Percentiles rank a stretch among this genome's conserved stretches.
Evolutionary conservation across 2,797 vertebrate species (phyloP).

Genomic region (Sus cebifrons): DNA sequence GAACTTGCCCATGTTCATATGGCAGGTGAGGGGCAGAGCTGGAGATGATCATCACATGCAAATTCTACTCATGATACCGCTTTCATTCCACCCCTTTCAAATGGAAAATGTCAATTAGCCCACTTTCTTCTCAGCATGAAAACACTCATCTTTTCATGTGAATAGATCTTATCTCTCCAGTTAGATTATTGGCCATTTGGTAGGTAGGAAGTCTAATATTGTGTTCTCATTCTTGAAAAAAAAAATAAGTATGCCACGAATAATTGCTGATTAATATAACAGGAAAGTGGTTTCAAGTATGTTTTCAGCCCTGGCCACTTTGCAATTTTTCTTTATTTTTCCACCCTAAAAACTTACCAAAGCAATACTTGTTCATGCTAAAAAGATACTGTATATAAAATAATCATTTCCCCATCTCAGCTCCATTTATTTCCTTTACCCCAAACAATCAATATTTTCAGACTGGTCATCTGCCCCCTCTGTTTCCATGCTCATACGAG

Average conservation of each 20-base stretch:
- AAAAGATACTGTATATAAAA: background rate
- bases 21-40: background rate
- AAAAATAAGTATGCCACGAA: background rate
- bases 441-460: background rate
- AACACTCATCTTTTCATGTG: background rate
- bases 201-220: background rate
- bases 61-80: background rate
- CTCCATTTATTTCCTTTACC: background rate
- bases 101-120: background rate
- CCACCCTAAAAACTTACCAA: background rate
- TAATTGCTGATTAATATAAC: background rate
- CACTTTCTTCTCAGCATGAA: background rate
- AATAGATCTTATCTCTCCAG: background rate
- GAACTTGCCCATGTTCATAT: background rate
- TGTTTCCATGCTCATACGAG: background rate
- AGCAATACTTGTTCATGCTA: background rate
- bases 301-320: background rate
- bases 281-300: slow-evolving; percentile 3
- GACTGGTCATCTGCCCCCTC: background rate
- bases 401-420: background rate
- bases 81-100: background rate
- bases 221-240: slow-evolving; percentile 24
- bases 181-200: background rate
- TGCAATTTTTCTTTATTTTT: background rate
- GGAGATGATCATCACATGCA: background rate